Conservation (phyloP, 2,113 vertebrate genomes). For the Fulica atra region DNA sequence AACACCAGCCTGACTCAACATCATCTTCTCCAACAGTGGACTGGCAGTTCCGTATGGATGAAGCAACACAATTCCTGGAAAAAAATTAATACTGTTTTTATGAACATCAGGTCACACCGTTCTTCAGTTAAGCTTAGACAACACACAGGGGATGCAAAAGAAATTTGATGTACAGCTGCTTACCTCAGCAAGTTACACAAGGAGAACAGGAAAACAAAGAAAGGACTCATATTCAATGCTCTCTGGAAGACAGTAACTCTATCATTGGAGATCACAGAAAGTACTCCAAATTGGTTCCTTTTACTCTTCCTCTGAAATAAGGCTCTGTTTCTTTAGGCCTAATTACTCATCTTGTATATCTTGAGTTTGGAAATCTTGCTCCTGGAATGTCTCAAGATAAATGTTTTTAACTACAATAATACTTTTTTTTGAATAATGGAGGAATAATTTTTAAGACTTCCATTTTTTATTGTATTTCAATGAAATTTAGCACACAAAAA, state of each 20-base stretch:
- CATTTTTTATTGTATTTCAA: neutral
- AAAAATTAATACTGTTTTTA: neutral
- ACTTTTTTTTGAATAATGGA: neutral
- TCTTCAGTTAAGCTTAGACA: neutral
- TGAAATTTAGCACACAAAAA: neutral
- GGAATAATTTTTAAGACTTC: neutral
- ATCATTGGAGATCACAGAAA: neutral
- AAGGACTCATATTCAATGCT: neutral
- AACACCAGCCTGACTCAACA: neutral
- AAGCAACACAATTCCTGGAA: neutral
- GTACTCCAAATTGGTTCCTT: neutral
- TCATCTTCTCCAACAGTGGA: accelerated
- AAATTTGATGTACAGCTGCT: neutral
- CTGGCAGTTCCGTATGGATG: neutral
- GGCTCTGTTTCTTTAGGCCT: neutral
- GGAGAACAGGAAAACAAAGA: neutral
- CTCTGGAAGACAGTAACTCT: neutral
- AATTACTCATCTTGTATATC: neutral
- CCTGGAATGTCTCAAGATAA: neutral
- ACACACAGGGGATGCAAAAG: neutral
- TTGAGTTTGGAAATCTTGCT: neutral
- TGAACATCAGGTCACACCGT: neutral
- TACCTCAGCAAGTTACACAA: neutral
- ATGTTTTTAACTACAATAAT: neutral
- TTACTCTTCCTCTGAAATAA: neutral